Evolutionary conservation across 2,113 vertebrate species (phyloP).

Genomic region (Terrapene triunguis): DNA sequence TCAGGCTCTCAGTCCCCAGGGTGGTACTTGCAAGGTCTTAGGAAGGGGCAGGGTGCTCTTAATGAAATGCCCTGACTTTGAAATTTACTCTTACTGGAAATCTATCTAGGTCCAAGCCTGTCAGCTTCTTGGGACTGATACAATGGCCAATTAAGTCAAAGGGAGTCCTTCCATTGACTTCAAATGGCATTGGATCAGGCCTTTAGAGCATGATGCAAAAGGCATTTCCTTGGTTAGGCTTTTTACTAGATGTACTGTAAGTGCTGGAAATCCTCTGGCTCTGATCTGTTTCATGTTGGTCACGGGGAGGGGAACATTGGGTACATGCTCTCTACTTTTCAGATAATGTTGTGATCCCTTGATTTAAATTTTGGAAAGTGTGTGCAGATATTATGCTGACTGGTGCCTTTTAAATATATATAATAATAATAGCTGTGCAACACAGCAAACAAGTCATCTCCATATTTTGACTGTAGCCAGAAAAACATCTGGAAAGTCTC

Average conservation of each 20-base stretch:
- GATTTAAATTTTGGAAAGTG: neutral
- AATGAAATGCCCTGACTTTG: neutral
- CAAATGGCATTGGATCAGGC: neutral
- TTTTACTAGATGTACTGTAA: neutral
- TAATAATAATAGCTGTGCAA: neutral
- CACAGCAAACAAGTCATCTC: neutral
- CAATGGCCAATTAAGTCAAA: neutral
- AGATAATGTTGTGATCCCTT: neutral
- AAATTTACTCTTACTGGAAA: neutral
- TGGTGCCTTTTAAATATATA: neutral
- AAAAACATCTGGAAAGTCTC: slow-evolving; percentile 62
- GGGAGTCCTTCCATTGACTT: neutral
- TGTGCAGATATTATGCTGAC: neutral
- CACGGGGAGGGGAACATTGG: neutral
- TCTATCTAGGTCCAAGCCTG: neutral
- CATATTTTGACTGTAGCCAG: slow-evolving; percentile 15
- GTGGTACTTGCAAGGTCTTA: neutral
- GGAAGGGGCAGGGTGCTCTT: neutral
- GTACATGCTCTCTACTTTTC: neutral
- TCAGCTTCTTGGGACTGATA: rapidly evolving
- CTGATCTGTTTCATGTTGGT: neutral
- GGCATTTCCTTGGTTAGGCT: rapidly evolving
- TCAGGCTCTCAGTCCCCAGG: neutral
- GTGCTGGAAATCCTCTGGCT: neutral
- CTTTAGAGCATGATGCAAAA: neutral